Percentiles rank a stretch among this genome's conserved stretches.
Evolutionary conservation across 2,888 invertebrate species (phyloP).

Genomic region (Temnothorax ravouxi): DNA sequence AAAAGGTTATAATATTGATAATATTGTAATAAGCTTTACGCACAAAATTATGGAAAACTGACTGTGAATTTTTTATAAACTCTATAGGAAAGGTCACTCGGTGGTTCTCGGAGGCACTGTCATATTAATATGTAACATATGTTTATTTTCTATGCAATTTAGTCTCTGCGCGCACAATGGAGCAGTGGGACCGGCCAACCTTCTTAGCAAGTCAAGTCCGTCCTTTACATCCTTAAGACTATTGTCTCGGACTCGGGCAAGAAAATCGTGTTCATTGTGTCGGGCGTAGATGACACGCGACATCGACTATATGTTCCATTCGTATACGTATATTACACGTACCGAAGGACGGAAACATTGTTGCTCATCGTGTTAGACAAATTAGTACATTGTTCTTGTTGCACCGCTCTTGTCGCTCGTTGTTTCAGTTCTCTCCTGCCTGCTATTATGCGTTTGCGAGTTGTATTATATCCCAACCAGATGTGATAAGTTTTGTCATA

Average conservation of each 20-base stretch:
- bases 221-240: conserved; percentile 76
- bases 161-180: conserved; percentile 58
- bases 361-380: conserved; percentile 74
- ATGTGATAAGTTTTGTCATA: background rate
- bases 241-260: conserved; percentile 75
- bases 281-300: conserved; percentile 74
- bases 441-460: background rate
- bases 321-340: conserved; percentile 75
- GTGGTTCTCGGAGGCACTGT: background rate
- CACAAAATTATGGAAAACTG: background rate
- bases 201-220: conserved; percentile 74
- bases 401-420: conserved; percentile 50
- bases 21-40: no score
- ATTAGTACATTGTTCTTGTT: conserved; percentile 75
- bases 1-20: background rate
- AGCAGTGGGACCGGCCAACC: conserved; percentile 29
- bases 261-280: conserved; percentile 76
- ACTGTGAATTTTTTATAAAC: background rate
- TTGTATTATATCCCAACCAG: background rate
- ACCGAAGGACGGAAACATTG: conserved; percentile 66
- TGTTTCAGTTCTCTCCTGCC: conserved; percentile 39
- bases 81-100: background rate
- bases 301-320: conserved; percentile 74
- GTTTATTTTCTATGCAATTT: conserved; percentile 54
- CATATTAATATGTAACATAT: conserved; percentile 19